Evolutionary conservation across 2,113 vertebrate genomes (phyloP).

Genomic region (Gorsachius goisagi): DNA sequence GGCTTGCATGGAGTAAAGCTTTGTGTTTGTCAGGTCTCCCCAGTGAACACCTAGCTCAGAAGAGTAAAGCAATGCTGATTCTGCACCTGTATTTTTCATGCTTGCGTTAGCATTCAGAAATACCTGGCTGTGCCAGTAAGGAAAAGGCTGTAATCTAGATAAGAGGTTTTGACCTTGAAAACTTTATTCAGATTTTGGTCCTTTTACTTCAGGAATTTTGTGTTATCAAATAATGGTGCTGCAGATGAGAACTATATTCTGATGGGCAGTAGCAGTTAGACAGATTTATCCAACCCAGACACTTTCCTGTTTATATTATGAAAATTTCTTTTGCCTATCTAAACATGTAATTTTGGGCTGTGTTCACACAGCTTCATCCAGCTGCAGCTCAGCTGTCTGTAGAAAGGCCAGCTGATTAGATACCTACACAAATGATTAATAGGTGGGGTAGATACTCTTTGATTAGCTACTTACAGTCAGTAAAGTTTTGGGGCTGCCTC

Average conservation of each 20-base stretch:
- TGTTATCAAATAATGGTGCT: neutral
- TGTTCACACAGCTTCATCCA: neutral
- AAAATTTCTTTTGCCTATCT: neutral
- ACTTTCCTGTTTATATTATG: neutral
- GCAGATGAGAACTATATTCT: neutral
- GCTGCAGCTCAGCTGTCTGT: neutral
- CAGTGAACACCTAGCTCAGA: neutral
- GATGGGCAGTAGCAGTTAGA: neutral
- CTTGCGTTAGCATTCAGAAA: conserved; percentile 23
- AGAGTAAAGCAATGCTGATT: neutral
- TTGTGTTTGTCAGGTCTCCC: neutral
- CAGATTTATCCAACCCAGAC: neutral
- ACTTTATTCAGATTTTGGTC: neutral
- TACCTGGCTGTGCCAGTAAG: neutral
- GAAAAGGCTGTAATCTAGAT: conserved; percentile 4
- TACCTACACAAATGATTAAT: fast-evolving
- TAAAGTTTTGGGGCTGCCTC: neutral
- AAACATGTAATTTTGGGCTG: neutral
- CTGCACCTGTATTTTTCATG: neutral
- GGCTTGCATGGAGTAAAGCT: neutral
- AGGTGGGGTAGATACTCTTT: neutral
- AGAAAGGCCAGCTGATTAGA: neutral
- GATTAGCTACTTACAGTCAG: neutral
- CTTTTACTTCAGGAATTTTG: neutral
- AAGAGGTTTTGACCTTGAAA: conserved; percentile 20